Percentiles rank a stretch among this genome's conserved stretches.
Evolutionary conservation across 2,113 vertebrate species (phyloP).

Genomic region (Perognathus longimembris): DNA sequence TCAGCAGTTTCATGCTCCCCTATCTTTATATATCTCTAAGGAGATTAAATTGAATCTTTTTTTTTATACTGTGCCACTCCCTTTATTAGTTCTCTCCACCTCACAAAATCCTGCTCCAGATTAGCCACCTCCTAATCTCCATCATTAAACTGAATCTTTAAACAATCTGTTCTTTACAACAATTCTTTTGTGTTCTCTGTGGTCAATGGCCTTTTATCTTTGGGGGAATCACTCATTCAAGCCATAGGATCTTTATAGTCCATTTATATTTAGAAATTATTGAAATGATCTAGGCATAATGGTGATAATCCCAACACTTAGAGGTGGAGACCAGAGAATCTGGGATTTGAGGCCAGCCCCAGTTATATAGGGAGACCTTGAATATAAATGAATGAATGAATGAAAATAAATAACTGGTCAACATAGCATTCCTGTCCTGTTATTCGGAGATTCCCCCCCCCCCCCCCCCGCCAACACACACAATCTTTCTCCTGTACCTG

Average conservation of each 20-base stretch:
- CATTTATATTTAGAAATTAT: neutral
- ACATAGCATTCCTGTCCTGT: neutral
- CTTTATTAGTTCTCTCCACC: too few species aligned
- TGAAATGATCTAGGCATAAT: neutral
- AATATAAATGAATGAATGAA: too few species aligned
- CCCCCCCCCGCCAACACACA: too few species aligned
- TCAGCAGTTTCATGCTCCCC: neutral
- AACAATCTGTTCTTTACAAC: neutral
- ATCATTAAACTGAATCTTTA: too few species aligned
- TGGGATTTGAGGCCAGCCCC: neutral
- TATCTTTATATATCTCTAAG: neutral
- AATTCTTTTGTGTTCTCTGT: neutral
- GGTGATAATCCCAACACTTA: neutral
- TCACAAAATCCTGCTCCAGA: too few species aligned
- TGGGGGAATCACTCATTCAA: neutral
- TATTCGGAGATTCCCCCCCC: neutral
- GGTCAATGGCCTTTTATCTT: neutral
- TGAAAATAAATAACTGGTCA: neutral
- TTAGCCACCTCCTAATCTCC: too few species aligned
- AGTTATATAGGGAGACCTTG: neutral
- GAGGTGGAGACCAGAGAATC: neutral
- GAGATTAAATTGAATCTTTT: neutral
- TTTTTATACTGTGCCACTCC: too few species aligned
- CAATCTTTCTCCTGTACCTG: neutral
- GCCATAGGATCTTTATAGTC: neutral